phyloP scores from a whole-genome alignment of 2,888 invertebrate species.

The Apodemia duryi region DNA sequence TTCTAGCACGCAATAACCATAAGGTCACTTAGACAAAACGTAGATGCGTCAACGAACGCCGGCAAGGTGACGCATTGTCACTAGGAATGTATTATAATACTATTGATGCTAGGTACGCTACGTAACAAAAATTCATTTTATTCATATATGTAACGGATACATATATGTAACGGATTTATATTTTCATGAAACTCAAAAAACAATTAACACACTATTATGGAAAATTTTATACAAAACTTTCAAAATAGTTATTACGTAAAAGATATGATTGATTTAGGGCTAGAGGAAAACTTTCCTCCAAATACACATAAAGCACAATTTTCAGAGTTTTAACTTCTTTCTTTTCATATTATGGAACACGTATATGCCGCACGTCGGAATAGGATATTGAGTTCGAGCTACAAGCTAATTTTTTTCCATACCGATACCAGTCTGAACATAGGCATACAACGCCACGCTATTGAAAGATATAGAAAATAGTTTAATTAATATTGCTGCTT shows the following conservation, averaged over 20 bases:
- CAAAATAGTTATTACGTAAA: background rate
- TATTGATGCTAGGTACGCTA: conserved; percentile 40
- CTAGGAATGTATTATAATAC: conserved; percentile 70
- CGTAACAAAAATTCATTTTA: conserved; percentile 39
- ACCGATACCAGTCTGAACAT: too few relatives aligned
- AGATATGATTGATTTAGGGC: background rate
- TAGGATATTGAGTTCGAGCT: too few relatives aligned
- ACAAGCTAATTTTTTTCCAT: too few relatives aligned
- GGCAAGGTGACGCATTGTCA: conserved; percentile 73
- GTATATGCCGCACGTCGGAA: too few relatives aligned
- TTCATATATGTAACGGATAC: conserved; percentile 44
- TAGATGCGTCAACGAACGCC: conserved; percentile 76
- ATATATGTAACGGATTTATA: conserved; percentile 46
- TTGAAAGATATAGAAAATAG: too few relatives aligned
- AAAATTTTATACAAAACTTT: background rate
- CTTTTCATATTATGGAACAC: too few relatives aligned
- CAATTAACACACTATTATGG: background rate
- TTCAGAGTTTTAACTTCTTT: background rate
- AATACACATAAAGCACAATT: background rate
- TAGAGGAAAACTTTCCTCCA: background rate
- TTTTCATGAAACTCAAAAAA: background rate
- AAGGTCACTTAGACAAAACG: conserved; percentile 75
- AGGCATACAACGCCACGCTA: too few relatives aligned
- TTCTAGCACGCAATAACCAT: conserved; percentile 61
- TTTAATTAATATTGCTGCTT: too few relatives aligned